These are phyloP conservation scores for Gastracanthus pulcherrimus DNA, from an alignment of 2,888 invertebrate genomes.

Conservation along the genomic window DNA sequence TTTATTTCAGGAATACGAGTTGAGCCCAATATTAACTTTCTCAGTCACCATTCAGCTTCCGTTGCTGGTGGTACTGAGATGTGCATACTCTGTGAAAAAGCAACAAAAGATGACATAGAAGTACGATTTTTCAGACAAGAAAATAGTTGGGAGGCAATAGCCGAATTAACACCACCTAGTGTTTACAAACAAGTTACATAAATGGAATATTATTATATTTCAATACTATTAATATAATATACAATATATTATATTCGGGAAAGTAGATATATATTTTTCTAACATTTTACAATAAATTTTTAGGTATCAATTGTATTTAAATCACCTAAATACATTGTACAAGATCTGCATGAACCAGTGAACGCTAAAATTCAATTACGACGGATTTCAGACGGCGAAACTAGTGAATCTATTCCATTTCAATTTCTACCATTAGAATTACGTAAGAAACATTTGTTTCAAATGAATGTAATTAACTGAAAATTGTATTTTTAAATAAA, in stretches of 20 bases:
- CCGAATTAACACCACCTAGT: constrained; percentile 79
- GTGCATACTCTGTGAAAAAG: constrained; percentile 81
- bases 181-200: constrained; percentile 78
- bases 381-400: constrained; percentile 91
- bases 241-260: neutral
- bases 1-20: neutral
- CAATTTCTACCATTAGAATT: constrained; percentile 86
- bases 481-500: no score
- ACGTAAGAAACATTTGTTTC: neutral
- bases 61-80: constrained; percentile 81
- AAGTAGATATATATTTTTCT: neutral
- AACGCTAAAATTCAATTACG: constrained; percentile 91
- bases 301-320: constrained; percentile 88
- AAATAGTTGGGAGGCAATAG: constrained; percentile 79
- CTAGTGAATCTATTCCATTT: constrained; percentile 91
- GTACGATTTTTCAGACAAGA: constrained; percentile 80
- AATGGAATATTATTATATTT: no score
- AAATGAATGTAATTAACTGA: no score
- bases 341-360: constrained; percentile 85
- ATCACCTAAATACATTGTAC: constrained; percentile 86
- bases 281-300: no score
- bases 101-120: constrained; percentile 79
- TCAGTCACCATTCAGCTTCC: constrained; percentile 79
- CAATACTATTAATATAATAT: neutral
- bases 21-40: constrained; percentile 69